Conservation (phyloP, 2,888 invertebrate species). For the Brachypterus glaber region DNA sequence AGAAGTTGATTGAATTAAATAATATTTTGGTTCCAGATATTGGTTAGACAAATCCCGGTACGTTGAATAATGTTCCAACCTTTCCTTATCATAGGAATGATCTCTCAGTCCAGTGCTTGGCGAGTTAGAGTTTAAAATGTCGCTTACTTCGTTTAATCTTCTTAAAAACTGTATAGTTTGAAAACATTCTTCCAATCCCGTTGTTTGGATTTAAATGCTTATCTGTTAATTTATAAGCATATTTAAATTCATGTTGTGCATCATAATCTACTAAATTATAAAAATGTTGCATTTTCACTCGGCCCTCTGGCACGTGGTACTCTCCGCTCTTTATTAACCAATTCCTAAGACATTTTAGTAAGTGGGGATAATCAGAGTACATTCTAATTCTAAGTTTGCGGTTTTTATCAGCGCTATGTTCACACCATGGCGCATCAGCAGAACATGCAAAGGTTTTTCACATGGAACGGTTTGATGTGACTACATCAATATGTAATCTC, state of each 20-base stretch:
- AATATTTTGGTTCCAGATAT: background rate
- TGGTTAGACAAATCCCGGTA: conserved; percentile 5
- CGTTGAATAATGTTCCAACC: background rate
- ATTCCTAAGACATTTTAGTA: no score
- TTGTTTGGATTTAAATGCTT: background rate
- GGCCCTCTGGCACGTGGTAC: conserved; percentile 6
- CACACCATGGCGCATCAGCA: conserved; percentile 4
- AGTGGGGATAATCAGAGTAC: conserved; percentile 11
- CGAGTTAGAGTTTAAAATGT: conserved; percentile 2
- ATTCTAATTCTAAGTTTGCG: conserved; percentile 9
- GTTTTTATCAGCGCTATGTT: conserved; percentile 6
- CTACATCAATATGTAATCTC: conserved; percentile 9
- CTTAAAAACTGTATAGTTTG: background rate
- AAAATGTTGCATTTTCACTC: conserved; percentile 5
- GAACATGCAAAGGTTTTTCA: conserved; percentile 12
- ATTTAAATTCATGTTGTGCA: conserved; percentile 2
- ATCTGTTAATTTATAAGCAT: conserved; percentile 3
- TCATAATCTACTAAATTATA: conserved; percentile 5
- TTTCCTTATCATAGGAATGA: conserved; percentile 1
- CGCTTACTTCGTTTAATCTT: background rate
- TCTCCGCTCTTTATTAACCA: no score
- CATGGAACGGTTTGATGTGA: conserved; percentile 11
- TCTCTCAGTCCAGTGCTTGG: background rate
- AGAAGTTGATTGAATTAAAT: background rate
- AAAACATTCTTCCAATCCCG: background rate